A percentile compares a stretch with the other conserved stretches of the same genome.
These are phyloP conservation scores for Pristiophorus japonicus DNA, from an alignment of 2,113 vertebrate genomes.

Conservation along the genomic window DNA sequence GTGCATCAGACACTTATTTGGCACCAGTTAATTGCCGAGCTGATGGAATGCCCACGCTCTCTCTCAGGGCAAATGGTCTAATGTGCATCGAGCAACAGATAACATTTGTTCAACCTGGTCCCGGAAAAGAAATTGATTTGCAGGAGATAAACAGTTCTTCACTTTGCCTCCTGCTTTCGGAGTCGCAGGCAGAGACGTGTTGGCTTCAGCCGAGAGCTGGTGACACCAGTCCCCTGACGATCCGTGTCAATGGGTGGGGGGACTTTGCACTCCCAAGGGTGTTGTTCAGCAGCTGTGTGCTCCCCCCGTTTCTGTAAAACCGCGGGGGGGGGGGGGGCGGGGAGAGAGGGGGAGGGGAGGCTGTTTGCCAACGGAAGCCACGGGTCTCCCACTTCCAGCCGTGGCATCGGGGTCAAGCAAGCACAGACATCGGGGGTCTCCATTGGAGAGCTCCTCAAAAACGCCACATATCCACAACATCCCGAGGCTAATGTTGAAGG, in stretches of 20 bases:
- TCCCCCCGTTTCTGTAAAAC: neutral
- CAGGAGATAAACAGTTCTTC: neutral
- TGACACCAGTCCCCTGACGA: neutral
- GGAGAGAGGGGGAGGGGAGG: too few species aligned
- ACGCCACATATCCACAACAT: neutral
- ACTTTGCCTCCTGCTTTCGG: neutral
- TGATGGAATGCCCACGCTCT: conserved; percentile 1
- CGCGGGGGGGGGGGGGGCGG: too few species aligned
- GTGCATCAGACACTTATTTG: neutral
- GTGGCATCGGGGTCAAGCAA: neutral
- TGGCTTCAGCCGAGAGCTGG: neutral
- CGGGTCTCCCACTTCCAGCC: neutral
- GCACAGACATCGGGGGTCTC: neutral
- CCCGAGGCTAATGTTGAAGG: neutral
- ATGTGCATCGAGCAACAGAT: neutral
- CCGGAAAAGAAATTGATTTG: neutral
- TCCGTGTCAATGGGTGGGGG: neutral
- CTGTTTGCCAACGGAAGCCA: neutral
- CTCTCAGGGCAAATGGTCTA: neutral
- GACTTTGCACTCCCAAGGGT: too few species aligned
- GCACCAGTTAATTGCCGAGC: neutral
- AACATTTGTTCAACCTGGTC: neutral
- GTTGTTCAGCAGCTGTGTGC: neutral
- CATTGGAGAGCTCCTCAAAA: neutral
- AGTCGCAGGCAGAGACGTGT: neutral